Evolutionary conservation across 2,797 vertebrate species (phyloP).

Genomic region (Natrix natrix): DNA sequence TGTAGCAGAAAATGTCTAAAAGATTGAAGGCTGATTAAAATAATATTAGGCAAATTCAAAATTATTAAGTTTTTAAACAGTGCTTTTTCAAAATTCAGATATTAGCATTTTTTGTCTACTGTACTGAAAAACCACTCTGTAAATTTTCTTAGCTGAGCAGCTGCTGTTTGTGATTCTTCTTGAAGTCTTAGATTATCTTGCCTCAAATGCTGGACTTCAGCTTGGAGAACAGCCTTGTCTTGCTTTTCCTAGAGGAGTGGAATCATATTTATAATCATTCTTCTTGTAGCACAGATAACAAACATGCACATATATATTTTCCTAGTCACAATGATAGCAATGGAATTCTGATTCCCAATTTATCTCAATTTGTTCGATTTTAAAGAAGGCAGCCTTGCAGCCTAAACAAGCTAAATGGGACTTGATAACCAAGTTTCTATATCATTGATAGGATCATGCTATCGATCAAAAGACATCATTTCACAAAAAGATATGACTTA

Average conservation of each 20-base stretch:
- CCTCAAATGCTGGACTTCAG: conserved; percentile 93
- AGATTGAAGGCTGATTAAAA: conserved; percentile 66
- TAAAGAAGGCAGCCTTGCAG: conserved; percentile 15
- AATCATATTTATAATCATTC: conserved; percentile 37
- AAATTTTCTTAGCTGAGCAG: conserved; percentile 95
- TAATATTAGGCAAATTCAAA: conserved; percentile 62
- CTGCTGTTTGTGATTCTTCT: conserved; percentile 91
- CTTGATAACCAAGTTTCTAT: not conserved
- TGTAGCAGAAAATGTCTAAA: conserved; percentile 60
- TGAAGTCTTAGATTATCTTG: conserved; percentile 96
- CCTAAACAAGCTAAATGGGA: conserved; percentile 7
- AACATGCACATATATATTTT: conserved; percentile 8
- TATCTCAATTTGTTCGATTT: conserved; percentile 13
- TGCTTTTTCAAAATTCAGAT: not conserved
- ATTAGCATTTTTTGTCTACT: conserved; percentile 88
- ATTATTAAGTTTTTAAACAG: conserved; percentile 41
- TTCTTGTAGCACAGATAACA: conserved; percentile 19
- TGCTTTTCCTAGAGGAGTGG: conserved; percentile 87
- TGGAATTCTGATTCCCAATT: conserved; percentile 13
- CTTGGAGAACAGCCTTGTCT: conserved; percentile 93
- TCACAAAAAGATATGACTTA: not conserved
- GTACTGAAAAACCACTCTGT: conserved; percentile 97
- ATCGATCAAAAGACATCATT: not conserved
- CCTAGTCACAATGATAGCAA: conserved; percentile 20
- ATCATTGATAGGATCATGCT: not conserved